A percentile compares a stretch with the other conserved stretches of the same genome.
These are phyloP conservation scores for Caenorhabditis afra DNA, from an alignment of 2,888 invertebrate species.

Conservation along the genomic window DNA sequence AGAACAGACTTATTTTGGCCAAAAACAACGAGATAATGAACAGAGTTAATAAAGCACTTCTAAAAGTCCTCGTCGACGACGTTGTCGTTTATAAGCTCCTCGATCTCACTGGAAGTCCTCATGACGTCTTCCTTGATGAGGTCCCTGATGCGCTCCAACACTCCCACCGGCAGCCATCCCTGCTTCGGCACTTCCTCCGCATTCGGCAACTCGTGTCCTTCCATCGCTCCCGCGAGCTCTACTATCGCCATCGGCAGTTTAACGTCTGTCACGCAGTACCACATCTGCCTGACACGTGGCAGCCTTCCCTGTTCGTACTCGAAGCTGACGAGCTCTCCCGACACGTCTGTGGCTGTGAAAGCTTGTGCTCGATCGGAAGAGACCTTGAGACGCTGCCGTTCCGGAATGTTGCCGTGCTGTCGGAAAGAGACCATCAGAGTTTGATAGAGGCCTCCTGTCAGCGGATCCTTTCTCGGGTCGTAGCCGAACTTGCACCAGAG, in stretches of 20 bases:
- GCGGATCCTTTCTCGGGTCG: conserved; percentile 89
- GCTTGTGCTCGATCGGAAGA: conserved; percentile 31
- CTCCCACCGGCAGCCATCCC: conserved; percentile 72
- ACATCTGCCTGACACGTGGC: conserved; percentile 82
- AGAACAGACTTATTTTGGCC: conserved; percentile 6
- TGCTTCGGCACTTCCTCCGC: conserved; percentile 25
- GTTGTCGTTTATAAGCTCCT: conserved; percentile 31
- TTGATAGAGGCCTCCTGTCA: conserved; percentile 89
- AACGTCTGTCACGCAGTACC: conserved; percentile 82
- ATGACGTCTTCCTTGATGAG: conserved; percentile 75
- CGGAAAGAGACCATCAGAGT: conserved; percentile 82
- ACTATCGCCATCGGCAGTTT: conserved; percentile 69
- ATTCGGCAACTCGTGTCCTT: background rate
- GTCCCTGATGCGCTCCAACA: conserved; percentile 65
- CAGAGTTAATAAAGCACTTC: background rate
- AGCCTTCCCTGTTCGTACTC: conserved; percentile 71
- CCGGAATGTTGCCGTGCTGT: conserved; percentile 77
- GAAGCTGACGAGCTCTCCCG: conserved; percentile 60
- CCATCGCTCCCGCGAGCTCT: conserved; percentile 22
- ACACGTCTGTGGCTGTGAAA: background rate
- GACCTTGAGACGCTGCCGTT: conserved; percentile 75
- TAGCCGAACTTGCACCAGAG: conserved; percentile 93
- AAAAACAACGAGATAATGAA: conserved; percentile 27
- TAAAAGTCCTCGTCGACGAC: conserved; percentile 53
- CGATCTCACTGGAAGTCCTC: conserved; percentile 63